A percentile compares a stretch with the other conserved stretches of the same genome.
Evolutionary conservation across 37 sponge, comb jelly and placozoan genomes (phyloP).

Genomic region (Ephydatia muelleri): DNA sequence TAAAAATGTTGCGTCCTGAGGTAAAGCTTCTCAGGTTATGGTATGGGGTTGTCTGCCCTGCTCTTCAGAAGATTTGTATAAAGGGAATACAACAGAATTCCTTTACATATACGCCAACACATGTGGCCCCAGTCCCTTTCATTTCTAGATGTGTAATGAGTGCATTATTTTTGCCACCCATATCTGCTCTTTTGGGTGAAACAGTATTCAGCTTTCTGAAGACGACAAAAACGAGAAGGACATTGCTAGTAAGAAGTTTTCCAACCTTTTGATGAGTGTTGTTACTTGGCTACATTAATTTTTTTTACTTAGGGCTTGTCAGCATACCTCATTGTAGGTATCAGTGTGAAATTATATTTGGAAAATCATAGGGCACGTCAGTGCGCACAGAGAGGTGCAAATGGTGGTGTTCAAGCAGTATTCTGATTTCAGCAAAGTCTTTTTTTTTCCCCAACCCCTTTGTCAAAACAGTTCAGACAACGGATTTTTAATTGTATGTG

Average conservation of each 20-base stretch:
- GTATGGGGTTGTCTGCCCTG: constrained; percentile 25
- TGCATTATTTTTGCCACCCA: constrained; percentile 37
- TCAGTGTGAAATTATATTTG: constrained; percentile 29
- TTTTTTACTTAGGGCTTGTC: constrained; percentile 41
- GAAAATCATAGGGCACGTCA: constrained; percentile 36
- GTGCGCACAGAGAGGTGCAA: not conserved
- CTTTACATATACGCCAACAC: not conserved
- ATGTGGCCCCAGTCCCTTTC: constrained; percentile 33
- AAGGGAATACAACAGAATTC: not conserved
- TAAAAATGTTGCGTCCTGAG: constrained; percentile 57
- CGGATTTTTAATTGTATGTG: not conserved
- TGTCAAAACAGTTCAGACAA: no score
- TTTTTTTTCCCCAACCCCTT: no score
- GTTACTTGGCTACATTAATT: not conserved
- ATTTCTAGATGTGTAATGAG: constrained; percentile 48
- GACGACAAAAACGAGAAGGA: constrained; percentile 28
- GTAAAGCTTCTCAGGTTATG: constrained; percentile 28
- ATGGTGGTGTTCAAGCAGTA: not conserved
- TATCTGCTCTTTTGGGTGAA: constrained; percentile 38
- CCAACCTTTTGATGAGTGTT: not conserved
- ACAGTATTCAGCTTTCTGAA: constrained; percentile 8
- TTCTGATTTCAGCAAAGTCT: no score
- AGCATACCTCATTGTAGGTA: constrained; percentile 38
- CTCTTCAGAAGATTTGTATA: not conserved
- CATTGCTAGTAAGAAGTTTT: constrained; percentile 45